Conservation (phyloP, 2,797 vertebrate species). For the Myioborus miniatus region DNA sequence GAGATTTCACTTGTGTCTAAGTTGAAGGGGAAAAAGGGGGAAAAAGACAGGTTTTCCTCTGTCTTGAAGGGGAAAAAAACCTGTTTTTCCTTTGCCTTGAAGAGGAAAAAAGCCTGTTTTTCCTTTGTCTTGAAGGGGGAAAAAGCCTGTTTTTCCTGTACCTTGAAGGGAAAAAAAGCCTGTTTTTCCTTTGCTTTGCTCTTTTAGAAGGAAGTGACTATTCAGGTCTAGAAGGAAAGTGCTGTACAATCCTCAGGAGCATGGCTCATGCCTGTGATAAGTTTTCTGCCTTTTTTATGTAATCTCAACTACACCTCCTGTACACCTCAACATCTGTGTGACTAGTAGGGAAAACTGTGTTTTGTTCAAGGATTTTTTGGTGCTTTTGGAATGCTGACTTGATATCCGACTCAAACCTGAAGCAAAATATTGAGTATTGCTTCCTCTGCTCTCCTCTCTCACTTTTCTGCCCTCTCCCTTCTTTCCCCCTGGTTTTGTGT, state of each 20-base stretch:
- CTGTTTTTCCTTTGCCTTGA: too few species aligned
- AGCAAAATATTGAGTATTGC: neutral
- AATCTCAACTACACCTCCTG: neutral
- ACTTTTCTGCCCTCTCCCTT: neutral
- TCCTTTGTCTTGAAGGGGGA: neutral
- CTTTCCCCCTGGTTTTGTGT: neutral
- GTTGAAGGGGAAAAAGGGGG: neutral
- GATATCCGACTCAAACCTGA: neutral
- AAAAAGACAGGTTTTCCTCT: neutral
- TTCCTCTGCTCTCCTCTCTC: neutral
- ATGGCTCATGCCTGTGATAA: accelerated
- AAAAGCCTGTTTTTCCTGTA: neutral
- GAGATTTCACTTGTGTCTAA: neutral
- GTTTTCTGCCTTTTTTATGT: neutral
- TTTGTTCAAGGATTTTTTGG: neutral
- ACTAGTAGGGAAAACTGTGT: neutral
- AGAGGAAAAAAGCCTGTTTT: neutral
- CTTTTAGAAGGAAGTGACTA: neutral
- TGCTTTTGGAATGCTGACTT: neutral
- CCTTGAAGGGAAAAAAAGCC: neutral
- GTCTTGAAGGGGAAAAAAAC: neutral
- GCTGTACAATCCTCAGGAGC: neutral
- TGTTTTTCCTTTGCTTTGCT: neutral
- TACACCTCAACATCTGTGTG: neutral
- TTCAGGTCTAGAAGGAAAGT: neutral